A percentile compares a stretch with the other conserved stretches of the same genome.
phyloP scores from a whole-genome alignment of 2,797 vertebrate species.

The Clarias fuscus region DNA sequence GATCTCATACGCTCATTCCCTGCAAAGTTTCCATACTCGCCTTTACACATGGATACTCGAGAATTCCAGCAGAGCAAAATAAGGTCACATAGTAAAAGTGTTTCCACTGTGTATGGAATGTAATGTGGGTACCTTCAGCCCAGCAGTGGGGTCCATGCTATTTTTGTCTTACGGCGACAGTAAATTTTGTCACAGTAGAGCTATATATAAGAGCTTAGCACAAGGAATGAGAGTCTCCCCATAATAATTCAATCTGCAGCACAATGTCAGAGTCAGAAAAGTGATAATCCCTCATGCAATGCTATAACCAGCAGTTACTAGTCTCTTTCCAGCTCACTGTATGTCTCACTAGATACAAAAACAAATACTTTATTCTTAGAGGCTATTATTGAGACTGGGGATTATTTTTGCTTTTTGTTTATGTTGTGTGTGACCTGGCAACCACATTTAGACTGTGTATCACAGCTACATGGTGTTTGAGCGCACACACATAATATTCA shows the following conservation, averaged over 20 bases:
- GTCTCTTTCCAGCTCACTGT: not conserved
- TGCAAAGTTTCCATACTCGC: constrained; percentile 38
- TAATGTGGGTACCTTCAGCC: constrained; percentile 20
- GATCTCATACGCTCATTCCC: constrained; percentile 38
- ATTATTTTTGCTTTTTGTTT: constrained; percentile 41
- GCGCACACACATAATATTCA: not conserved
- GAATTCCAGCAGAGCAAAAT: constrained; percentile 24
- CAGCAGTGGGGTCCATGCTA: constrained; percentile 24
- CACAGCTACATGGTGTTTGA: not conserved
- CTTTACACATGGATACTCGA: constrained; percentile 16
- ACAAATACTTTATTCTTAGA: constrained; percentile 45
- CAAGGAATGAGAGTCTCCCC: constrained; percentile 13
- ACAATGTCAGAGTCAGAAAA: constrained; percentile 11
- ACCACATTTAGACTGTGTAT: constrained; percentile 36
- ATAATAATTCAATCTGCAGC: not conserved
- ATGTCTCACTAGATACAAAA: constrained; percentile 28
- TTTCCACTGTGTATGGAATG: constrained; percentile 48
- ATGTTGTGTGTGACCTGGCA: constrained; percentile 45
- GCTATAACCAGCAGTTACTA: constrained; percentile 16
- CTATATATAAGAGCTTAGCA: constrained; percentile 29
- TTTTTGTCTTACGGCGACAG: constrained; percentile 36
- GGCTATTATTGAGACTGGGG: constrained; percentile 39
- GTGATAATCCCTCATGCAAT: constrained; percentile 37
- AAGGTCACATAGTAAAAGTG: constrained; percentile 47
- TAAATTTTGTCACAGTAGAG: constrained; percentile 37